Base-by-base conservation (phyloP, 2,888 invertebrate genomes). In the Drosophila longiperda region DNA sequence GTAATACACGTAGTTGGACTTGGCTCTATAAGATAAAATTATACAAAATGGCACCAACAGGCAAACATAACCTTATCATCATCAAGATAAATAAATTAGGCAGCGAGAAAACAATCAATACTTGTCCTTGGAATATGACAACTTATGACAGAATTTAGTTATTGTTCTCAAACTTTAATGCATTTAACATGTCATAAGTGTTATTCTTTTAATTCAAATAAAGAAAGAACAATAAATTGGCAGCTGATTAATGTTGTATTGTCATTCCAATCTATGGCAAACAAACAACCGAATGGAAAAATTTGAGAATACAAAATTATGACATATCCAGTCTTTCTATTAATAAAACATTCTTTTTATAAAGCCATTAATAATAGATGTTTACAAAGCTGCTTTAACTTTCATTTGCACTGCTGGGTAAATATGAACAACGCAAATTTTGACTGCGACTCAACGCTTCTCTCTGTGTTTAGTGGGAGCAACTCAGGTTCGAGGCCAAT, bases 1-100 rank as follows among this genome's bases (percentile, higher is more conserved):
- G 1, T 29, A 29, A 29, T 29, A 29, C 29, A 29, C 29, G 5
- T 6, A 29, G 60, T 45, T 71, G 29, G 57, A 64, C 50, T 48
- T 57, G 53, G 38, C 48, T n/a, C 52, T 50, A 23, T 40, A 50
- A 60, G 38, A 40, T 48, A 45, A 52, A 75, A 68, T 63, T 70
- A 70, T 32, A 54, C 32, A 54, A 61, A 42, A 49, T 62, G 62
- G 45, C 53, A 53, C 9, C 8, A 38, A 20, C 53, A 12, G 12
- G 29, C 38, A 42, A 40, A 42, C 33, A 33, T 49, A 2, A 23
- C 12, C 54, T 23, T 12, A 48, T n/a, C n/a, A n/a, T n/a, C n/a
- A n/a, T 26, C 17, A 29, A 17, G 2, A 17, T 36, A 49, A 1
- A 49, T 29, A 54, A 54, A 17, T 36, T 26, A 3, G 6, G 26